Percentiles rank a stretch among this genome's conserved stretches.
These are phyloP conservation scores for Scalopus aquaticus DNA, from an alignment of 2,113 vertebrate genomes.

Conservation along the genomic window DNA sequence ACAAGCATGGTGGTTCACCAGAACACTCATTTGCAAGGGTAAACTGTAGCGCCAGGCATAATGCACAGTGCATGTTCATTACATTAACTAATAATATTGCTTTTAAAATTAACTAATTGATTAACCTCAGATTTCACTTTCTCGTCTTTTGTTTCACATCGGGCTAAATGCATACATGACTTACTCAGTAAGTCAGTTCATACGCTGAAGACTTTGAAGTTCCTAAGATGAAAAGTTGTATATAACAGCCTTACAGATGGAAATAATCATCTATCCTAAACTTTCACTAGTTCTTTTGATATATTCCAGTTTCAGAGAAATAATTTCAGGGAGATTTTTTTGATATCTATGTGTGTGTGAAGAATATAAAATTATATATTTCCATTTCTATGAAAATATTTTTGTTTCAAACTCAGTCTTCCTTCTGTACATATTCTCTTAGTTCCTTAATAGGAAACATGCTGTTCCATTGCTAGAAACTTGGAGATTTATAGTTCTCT, in stretches of 20 bases:
- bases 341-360: not conserved
- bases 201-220: conserved; percentile 27
- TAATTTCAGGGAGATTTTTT: not conserved
- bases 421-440: conserved; percentile 29
- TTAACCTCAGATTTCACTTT: not conserved
- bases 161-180: not conserved
- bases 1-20: not conserved
- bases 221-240: not conserved
- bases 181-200: conserved; percentile 9
- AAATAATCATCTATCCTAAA: conserved; percentile 53
- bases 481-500: conserved; percentile 27
- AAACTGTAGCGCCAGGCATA: not conserved
- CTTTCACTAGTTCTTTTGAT: conserved; percentile 16
- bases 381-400: conserved; percentile 45
- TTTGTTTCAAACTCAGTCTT: conserved; percentile 18
- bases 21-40: not conserved
- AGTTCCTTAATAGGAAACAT: not conserved
- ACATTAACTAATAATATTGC: conserved; percentile 11
- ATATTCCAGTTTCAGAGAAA: not conserved
- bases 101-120: not conserved
- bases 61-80: not conserved
- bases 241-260: not conserved
- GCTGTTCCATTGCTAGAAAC: not conserved
- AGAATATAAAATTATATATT: not conserved
- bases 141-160: conserved; percentile 39